Conservation (phyloP, 64 coral and sea anemone genomes). For the Pocillopora verrucosa region DNA sequence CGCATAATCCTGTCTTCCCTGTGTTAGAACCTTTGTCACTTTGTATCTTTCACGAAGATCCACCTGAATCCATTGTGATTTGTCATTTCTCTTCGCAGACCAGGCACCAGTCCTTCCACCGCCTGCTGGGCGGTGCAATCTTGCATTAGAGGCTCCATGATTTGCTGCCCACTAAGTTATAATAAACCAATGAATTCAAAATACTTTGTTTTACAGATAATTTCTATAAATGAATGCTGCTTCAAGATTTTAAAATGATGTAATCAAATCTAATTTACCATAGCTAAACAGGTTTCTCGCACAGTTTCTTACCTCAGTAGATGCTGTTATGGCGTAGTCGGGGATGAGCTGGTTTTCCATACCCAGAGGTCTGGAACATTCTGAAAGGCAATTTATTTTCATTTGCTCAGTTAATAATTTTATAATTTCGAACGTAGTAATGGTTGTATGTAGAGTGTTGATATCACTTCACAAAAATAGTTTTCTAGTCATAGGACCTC, state of each 20-base stretch:
- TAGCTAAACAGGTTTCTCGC: not conserved
- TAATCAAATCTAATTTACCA: too few species aligned
- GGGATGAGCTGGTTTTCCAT: not conserved
- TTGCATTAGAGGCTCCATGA: slow-evolving; percentile 5
- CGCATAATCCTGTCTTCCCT: not conserved
- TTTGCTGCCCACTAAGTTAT: not conserved
- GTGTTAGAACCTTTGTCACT: not conserved
- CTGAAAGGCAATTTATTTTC: not conserved
- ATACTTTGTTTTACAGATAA: not conserved
- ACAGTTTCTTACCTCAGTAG: not conserved
- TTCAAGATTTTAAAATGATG: too few species aligned
- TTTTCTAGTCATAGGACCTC: too few species aligned
- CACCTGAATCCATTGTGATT: slow-evolving; percentile 18
- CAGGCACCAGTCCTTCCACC: slow-evolving; percentile 1
- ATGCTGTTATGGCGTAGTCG: not conserved
- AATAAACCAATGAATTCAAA: not conserved
- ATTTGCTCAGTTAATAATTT: too few species aligned
- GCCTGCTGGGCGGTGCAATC: not conserved
- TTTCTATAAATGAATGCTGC: not conserved
- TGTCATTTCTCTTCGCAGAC: not conserved
- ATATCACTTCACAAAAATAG: too few species aligned
- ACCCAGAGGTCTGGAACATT: not conserved
- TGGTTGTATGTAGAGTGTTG: too few species aligned
- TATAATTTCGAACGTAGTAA: too few species aligned
- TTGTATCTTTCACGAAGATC: not conserved